Evolutionary conservation across 2,888 invertebrate genomes (phyloP).

Genomic region (Agrotis ipsilon): DNA sequence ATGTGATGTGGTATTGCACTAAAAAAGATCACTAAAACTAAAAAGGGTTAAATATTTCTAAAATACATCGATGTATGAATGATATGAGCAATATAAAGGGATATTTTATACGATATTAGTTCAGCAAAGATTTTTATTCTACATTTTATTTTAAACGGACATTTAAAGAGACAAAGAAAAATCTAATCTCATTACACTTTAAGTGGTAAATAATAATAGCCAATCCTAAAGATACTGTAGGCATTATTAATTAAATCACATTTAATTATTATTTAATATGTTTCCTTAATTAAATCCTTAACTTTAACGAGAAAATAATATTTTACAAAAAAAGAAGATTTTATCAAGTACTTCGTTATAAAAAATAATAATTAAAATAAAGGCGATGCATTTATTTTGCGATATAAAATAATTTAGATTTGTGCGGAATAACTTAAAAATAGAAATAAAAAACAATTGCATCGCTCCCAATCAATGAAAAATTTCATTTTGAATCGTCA

Average conservation of each 20-base stretch:
- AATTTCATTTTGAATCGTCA: constrained; percentile 55
- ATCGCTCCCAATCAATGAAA: constrained; percentile 68
- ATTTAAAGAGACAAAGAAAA: constrained; percentile 58
- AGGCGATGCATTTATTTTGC: constrained; percentile 28
- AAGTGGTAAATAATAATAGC: constrained; percentile 69
- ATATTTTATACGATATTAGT: constrained; percentile 46
- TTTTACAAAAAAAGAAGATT: constrained; percentile 55
- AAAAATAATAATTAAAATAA: constrained; percentile 51
- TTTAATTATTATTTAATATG: constrained; percentile 70
- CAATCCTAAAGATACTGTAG: constrained; percentile 64
- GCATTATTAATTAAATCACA: constrained; percentile 78
- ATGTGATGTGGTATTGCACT: constrained; percentile 75
- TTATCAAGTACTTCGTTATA: constrained; percentile 52
- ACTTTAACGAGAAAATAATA: constrained; percentile 55
- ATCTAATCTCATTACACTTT: constrained; percentile 71
- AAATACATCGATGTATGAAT: constrained; percentile 84
- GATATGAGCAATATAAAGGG: constrained; percentile 80
- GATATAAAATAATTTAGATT: constrained; percentile 40
- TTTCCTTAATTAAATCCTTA: constrained; percentile 61
- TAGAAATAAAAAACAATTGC: constrained; percentile 70
- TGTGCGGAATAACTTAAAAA: constrained; percentile 63
- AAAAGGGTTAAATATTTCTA: constrained; percentile 64
- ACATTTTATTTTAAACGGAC: constrained; percentile 60
- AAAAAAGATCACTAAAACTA: constrained; percentile 65
- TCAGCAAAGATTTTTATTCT: constrained; percentile 38